phyloP scores from a whole-genome alignment of 2,888 invertebrate species.

The Philhelius pedissequus region DNA sequence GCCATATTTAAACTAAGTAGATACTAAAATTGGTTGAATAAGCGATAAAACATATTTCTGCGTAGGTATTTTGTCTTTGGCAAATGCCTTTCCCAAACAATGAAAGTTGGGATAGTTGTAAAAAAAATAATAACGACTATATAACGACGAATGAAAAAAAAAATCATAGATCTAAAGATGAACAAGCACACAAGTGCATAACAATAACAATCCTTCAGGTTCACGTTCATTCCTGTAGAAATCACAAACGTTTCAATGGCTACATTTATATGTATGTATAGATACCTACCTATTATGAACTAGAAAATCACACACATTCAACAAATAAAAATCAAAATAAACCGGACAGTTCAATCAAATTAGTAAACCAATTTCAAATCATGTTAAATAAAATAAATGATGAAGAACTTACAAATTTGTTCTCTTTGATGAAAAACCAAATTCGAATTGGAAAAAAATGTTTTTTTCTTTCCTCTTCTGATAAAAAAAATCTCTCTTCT shows the following conservation, averaged over 20 bases:
- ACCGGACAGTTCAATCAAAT: not conserved
- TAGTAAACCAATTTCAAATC: not conserved
- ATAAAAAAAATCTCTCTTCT: conserved; percentile 10
- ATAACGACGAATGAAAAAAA: not conserved
- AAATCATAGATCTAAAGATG: not conserved
- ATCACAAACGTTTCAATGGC: not conserved
- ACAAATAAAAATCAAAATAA: not conserved
- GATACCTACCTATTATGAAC: not conserved
- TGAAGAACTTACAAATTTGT: conserved; percentile 5
- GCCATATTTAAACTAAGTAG: no score
- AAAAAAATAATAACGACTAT: not conserved
- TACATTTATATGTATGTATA: no score
- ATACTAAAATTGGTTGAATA: no score
- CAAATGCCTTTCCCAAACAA: no score
- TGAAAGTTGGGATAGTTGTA: no score
- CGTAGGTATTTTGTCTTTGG: no score
- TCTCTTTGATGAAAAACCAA: conserved; percentile 11
- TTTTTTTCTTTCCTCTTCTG: conserved; percentile 2
- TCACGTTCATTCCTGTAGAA: conserved; percentile 30
- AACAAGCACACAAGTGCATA: conserved; percentile 37
- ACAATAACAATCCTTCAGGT: conserved; percentile 56
- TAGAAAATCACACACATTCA: not conserved
- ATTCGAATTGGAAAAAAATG: conserved; percentile 33
- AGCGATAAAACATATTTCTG: no score
- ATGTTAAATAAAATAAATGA: conserved; percentile 2